Conservation (phyloP, 2,797 vertebrate genomes). For the Sphenodon punctatus region DNA sequence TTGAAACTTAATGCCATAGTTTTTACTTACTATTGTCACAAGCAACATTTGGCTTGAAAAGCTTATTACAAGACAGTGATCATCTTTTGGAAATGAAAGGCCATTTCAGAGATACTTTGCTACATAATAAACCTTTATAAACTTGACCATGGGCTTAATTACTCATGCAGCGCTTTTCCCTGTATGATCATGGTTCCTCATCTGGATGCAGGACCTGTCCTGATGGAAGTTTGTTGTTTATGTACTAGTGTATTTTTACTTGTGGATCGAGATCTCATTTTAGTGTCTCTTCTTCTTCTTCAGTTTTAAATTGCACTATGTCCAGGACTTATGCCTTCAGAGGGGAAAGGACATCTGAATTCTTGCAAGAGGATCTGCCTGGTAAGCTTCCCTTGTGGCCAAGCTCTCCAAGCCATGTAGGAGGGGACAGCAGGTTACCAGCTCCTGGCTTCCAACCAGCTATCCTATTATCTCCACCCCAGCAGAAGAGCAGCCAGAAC, state of each 20-base stretch:
- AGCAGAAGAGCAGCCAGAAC: conserved; percentile 77
- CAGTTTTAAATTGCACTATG: conserved; percentile 42
- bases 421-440: conserved; percentile 33
- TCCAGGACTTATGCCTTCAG: conserved; percentile 5
- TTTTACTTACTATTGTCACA: no score
- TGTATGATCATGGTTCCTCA: neutral
- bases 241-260: no score
- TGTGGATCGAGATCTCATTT: no score
- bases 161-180: neutral
- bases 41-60: no score
- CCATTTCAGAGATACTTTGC: neutral
- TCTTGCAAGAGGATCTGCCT: conserved; percentile 52
- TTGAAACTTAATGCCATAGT: no score
- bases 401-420: neutral
- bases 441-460: conserved; percentile 74
- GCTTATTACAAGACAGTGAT: no score
- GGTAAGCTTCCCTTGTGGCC: neutral
- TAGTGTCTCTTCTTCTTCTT: conserved; percentile 33
- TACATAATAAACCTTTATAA: neutral
- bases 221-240: neutral
- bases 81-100: neutral
- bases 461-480: conserved; percentile 86
- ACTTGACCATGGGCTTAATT: neutral
- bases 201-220: rapidly evolving
- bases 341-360: conserved; percentile 43